Base-by-base conservation (phyloP, 2,888 invertebrate species). In the Megastigmus dorsalis region DNA sequence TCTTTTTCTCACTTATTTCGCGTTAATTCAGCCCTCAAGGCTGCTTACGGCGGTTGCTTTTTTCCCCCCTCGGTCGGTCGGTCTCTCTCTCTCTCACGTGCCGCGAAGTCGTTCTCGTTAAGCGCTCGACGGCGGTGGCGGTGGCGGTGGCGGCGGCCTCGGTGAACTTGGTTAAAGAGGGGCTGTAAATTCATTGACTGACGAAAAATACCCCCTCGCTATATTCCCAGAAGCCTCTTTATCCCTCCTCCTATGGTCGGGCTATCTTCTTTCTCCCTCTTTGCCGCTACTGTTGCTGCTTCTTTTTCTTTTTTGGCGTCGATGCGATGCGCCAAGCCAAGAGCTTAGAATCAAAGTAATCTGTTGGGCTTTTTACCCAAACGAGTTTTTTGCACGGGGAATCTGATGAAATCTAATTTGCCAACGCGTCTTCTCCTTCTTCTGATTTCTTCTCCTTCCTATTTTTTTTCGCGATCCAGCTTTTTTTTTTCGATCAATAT, bases 101-200 rank as follows among this genome's bases (percentile, higher is more conserved):
- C 86, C 83, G 83, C 83, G 81, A 84, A 85, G 86, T 84, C 84
- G 84, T 86, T 86, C 86, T 85, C 83, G 86, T 87, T 87, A 87
- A 87, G 85, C 82, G 84, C 80, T 80, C 79, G 80, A 81, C 81
- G 82, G 82, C n/a, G n/a, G n/a, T n/a, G 63, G 66, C 28, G 7
- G 7, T 13, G 26, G n/a, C n/a, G 57, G n/a, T n/a, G n/a, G 26
- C 41, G 70, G n/a, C 79, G 80, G 80, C 75, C 82, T 80, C 77
- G 79, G 80, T 81, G n/a, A n/a, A n/a, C n/a, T n/a, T n/a, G n/a
- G n/a, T n/a, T n/a, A 80, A 83, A 82, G 83, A 83, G 82, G 84
- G 84, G 84, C 82, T 85, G 86, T 86, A 87, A 87, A 87, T 87
- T 87, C 87, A 87, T 87, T 87, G 86, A 86, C 85, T 83, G 85